Evolutionary conservation across 2,113 vertebrate species (phyloP), one percentile per base, ranked within the genome.

Genomic region (Barnardius zonarius): DNA sequence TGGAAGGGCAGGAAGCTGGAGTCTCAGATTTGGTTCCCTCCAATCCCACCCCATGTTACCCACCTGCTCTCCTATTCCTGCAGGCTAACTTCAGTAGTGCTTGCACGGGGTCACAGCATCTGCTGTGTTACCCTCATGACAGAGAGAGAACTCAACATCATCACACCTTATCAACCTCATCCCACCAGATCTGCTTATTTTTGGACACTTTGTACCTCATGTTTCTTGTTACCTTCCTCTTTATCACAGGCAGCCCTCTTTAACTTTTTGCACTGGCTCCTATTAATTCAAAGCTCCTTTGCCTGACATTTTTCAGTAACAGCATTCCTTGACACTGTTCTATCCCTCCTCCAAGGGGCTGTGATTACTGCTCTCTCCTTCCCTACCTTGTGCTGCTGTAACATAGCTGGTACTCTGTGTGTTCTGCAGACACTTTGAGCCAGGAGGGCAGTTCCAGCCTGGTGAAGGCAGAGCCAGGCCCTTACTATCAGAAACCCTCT

Each of bases 361-460:
- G 0, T 37, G 43, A 6, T 82, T 44, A 41, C 48, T 88, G 46
- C 43, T 72, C 12, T 62, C 25, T 35, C 15, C 17, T 44, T 54
- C 13, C 1, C 46, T 59, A 1, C 62, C 49, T 41, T 0, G 0
- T 70, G 2, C 24, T 14, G 13, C 64, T 48, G 59, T 37, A n/a
- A 9, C 0, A 0, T 14, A 28, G 78, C 37, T 43, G 43, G 57
- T 22, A 35, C 57, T 59, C 24, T 18, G 8, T 22, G 35, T 30
- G 2, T 52, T 77, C 41, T 82, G 67, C 54, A 55, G 72, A 11
- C 31, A 4, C 20, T 43, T 25, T 28, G 37, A 13, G 4, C 18
- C 25, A 33, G 5, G 5, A 68, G 35, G 39, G 41, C 17, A 3
- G 41, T 83, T 62, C 63, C 72, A 87, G 63, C 52, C 79, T 31